Evolutionary conservation across 2,113 vertebrate genomes (phyloP), one percentile per base, ranked within the genome.

Genomic region (Caloenas nicobarica): DNA sequence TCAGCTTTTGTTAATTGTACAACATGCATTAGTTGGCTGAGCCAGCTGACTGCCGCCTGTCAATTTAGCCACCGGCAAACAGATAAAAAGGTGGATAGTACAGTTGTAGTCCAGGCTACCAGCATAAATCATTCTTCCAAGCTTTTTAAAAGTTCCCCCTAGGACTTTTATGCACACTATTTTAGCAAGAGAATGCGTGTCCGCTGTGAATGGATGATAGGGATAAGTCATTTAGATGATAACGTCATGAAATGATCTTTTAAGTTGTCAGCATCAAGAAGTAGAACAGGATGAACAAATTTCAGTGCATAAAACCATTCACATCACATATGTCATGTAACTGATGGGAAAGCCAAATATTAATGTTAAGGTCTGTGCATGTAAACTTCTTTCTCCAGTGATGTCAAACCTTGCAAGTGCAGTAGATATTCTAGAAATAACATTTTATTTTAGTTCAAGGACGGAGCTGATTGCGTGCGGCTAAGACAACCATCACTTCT

Each of bases 281-380:
- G n/a, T 33, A 81, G 57, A 74, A 79, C 9, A 38, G 34, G 25
- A 72, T 6, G 38, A 81, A 54, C 11, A 58, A 29, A 74, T 71
- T 66, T 36, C 51, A 58, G 16, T 4, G 19, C n/a, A 21, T 11
- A 53, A 69, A 91, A 42, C 11, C 31, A 42, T 38, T 61, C 48
- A 11, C 25, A 5, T 6, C 29, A 23, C 0, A 0, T 6, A 24
- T 2, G 7, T 26, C 78, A 50, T 2, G 5, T 8, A 80, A 56
- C 16, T 4, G 16, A 79, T 33, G 29, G 9, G 3, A 72, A 68
- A 90, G 57, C 13, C 46, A 46, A 72, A 14, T 16, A 73, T 13
- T 42, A 38, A 38, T 16, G 70, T 56, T 64, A 65, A 83, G 16
- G 50, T 26, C 29, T 68, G 42, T 7, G 62, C 57, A 66, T 56